A percentile compares a stretch with the other conserved stretches of the same genome.
Conservation (phyloP, 2,888 invertebrate genomes). For the Charanyca ferruginea region DNA sequence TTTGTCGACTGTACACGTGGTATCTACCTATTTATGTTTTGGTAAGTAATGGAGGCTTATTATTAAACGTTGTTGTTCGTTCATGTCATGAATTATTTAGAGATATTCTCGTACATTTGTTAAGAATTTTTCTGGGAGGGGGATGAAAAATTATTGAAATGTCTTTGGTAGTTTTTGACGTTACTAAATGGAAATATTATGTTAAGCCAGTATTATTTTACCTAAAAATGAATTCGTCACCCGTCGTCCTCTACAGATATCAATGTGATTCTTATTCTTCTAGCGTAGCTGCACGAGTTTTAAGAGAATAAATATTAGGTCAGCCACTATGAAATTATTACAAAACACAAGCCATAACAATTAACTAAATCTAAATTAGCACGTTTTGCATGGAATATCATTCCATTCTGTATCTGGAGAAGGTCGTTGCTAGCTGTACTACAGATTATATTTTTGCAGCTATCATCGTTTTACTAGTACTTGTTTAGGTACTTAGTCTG, state of each 20-base stretch:
- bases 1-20: slow-evolving; percentile 14
- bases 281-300: background rate
- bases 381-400: no score
- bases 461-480: no score
- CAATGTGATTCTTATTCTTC: background rate
- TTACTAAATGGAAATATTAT: background rate
- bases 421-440: no score
- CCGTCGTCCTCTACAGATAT: background rate
- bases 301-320: background rate
- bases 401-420: no score
- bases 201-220: background rate
- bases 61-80: slow-evolving; percentile 44
- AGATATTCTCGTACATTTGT: slow-evolving; percentile 35
- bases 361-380: no score
- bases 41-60: slow-evolving; percentile 50
- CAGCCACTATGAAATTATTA: no score
- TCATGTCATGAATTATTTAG: slow-evolving; percentile 50
- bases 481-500: no score
- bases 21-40: slow-evolving; percentile 39
- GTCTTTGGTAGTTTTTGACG: slow-evolving; percentile 1
- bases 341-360: no score
- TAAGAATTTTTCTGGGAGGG: slow-evolving; percentile 19
- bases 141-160: slow-evolving; percentile 32
- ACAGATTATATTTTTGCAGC: no score
- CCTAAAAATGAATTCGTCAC: background rate